Evolutionary conservation across 2,797 vertebrate species (phyloP).

Genomic region (Zalophus californianus): DNA sequence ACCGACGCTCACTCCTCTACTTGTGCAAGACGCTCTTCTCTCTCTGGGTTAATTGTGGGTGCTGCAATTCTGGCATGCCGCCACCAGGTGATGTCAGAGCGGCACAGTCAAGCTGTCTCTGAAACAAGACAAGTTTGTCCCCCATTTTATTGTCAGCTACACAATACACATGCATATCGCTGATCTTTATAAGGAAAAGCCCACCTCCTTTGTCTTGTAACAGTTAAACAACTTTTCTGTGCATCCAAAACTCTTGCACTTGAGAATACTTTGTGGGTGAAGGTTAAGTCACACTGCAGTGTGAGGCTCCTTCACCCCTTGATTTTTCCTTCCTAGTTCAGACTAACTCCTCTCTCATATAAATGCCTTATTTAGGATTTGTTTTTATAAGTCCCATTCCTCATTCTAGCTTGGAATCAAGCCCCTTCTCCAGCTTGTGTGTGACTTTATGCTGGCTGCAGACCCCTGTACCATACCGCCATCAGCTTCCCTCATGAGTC

Average conservation of each 20-base stretch:
- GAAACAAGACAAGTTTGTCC: not conserved
- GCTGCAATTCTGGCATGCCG: not conserved
- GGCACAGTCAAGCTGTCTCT: not conserved
- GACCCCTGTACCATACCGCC: fast-evolving
- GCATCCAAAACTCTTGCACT: not conserved
- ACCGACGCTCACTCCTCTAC: not conserved
- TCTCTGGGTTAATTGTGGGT: not conserved
- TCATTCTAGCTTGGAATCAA: not conserved
- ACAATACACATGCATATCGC: fast-evolving
- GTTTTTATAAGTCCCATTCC: not conserved
- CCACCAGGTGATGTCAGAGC: not conserved
- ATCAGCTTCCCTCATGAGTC: not conserved
- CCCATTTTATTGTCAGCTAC: not conserved
- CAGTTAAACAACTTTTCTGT: not conserved
- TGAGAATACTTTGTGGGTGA: fast-evolving
- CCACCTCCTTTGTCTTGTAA: not conserved
- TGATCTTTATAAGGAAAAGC: not conserved
- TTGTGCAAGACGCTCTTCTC: too few species aligned
- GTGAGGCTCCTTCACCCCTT: too few species aligned
- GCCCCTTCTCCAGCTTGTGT: too few species aligned
- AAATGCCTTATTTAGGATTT: not conserved
- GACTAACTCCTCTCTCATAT: not conserved
- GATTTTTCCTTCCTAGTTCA: not conserved
- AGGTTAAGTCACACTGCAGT: not conserved
- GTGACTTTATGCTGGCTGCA: not conserved